A percentile compares a stretch with the other conserved stretches of the same genome.
These are phyloP conservation scores for Jaculus jaculus DNA, from an alignment of 2,113 vertebrate genomes.

Conservation along the genomic window DNA sequence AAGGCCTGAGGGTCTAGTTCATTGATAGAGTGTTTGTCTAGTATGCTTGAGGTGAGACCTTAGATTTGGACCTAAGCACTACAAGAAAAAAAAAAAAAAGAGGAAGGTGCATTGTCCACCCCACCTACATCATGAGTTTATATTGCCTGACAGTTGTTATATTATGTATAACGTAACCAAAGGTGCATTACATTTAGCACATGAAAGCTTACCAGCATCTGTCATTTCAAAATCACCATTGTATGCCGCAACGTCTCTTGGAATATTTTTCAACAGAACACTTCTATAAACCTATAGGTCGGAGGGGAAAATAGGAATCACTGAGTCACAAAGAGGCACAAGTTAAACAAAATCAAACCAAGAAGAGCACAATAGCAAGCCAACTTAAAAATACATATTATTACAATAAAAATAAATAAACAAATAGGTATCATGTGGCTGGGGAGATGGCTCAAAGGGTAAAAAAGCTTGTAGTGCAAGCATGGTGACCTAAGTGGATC, in stretches of 20 bases:
- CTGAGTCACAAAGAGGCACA: slow-evolving; percentile 36
- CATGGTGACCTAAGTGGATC: too few species aligned
- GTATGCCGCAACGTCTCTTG: slow-evolving; percentile 65
- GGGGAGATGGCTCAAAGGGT: too few species aligned
- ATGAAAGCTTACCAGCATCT: slow-evolving; percentile 78
- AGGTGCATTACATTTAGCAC: not conserved
- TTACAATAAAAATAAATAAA: too few species aligned
- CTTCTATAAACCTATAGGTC: slow-evolving; percentile 93
- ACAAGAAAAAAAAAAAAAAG: not conserved
- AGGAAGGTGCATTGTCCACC: not conserved
- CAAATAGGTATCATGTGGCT: too few species aligned
- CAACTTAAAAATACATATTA: slow-evolving; percentile 20
- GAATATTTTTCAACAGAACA: slow-evolving; percentile 89
- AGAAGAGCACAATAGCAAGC: slow-evolving; percentile 37
- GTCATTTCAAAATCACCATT: slow-evolving; percentile 84
- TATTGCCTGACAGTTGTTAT: not conserved
- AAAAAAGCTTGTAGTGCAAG: too few species aligned
- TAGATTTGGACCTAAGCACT: not conserved
- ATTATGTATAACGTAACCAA: not conserved
- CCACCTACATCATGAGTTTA: not conserved
- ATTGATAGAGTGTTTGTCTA: not conserved
- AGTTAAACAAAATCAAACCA: slow-evolving; percentile 47
- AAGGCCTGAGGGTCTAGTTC: not conserved
- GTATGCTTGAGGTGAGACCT: not conserved
- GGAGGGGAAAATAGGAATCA: not conserved